A percentile compares a stretch with the other conserved stretches of the same genome.
These are phyloP conservation scores for Sipha maydis DNA, from an alignment of 2,888 invertebrate species.

Conservation along the genomic window DNA sequence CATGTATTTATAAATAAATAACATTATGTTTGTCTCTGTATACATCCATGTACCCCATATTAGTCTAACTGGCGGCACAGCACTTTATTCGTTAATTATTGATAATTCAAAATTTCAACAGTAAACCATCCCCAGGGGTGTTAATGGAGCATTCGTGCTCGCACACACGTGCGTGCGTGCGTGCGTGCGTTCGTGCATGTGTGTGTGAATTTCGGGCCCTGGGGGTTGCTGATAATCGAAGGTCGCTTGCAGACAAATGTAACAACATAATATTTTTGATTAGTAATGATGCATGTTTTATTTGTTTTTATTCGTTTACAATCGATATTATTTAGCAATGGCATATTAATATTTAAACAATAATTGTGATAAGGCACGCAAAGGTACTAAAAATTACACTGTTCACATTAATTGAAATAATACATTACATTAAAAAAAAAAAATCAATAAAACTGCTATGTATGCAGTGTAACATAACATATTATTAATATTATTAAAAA, in stretches of 20 bases:
- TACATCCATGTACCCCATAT: neutral
- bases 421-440: neutral
- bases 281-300: conserved; percentile 27
- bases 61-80: neutral
- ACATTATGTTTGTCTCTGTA: neutral
- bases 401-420: neutral
- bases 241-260: neutral
- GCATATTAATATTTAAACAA: conserved; percentile 11
- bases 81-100: neutral
- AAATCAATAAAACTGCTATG: neutral
- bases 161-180: too few relatives aligned
- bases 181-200: too few relatives aligned
- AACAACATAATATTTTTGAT: neutral
- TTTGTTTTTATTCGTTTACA: conserved; percentile 19
- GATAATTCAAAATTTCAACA: neutral
- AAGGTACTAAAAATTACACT: neutral
- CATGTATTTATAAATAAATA: too few relatives aligned
- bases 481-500: neutral
- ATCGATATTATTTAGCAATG: neutral
- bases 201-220: neutral
- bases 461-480: neutral
- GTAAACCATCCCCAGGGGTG: neutral
- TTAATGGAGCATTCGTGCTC: neutral
- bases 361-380: conserved; percentile 43
- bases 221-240: neutral